These are phyloP conservation scores for Colletes collaris DNA, from an alignment of 2,888 invertebrate genomes.

Conservation along the genomic window DNA sequence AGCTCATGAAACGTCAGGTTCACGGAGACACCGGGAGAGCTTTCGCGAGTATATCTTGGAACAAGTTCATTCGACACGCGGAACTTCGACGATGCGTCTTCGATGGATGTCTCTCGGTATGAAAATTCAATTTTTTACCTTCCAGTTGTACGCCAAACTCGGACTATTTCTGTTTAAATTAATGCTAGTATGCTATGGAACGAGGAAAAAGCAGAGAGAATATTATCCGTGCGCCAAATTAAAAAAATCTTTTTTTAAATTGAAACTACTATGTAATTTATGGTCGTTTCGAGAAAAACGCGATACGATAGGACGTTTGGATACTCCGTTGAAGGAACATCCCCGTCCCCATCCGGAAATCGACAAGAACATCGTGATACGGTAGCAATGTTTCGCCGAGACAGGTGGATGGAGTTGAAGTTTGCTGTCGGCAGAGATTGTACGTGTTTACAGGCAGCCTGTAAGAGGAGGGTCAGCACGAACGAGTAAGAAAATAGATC, in stretches of 20 bases:
- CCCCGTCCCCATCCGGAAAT: constrained; percentile 29
- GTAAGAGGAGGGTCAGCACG: not conserved
- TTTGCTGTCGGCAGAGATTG: constrained; percentile 7
- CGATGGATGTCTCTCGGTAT: not conserved
- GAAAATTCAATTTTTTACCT: no score
- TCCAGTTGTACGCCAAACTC: no score
- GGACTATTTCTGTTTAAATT: no score
- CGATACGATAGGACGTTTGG: constrained; percentile 18
- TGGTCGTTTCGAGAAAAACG: no score
- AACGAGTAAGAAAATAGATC: not conserved
- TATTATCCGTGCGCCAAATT: no score
- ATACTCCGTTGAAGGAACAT: constrained; percentile 38
- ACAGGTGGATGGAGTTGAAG: constrained; percentile 43
- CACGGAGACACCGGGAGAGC: constrained; percentile 4
- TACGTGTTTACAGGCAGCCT: constrained; percentile 32
- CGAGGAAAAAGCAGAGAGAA: no score
- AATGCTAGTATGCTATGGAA: no score
- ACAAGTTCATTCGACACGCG: constrained; percentile 22
- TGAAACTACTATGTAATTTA: no score
- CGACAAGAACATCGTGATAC: constrained; percentile 37
- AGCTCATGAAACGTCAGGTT: constrained; percentile 23
- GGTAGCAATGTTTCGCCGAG: constrained; percentile 13
- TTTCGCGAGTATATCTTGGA: constrained; percentile 14
- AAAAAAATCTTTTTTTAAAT: no score
- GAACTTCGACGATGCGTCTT: constrained; percentile 15